These are phyloP conservation scores for Gasterosteus nipponicus DNA, from an alignment of 2,113 vertebrate genomes.

Conservation along the genomic window DNA sequence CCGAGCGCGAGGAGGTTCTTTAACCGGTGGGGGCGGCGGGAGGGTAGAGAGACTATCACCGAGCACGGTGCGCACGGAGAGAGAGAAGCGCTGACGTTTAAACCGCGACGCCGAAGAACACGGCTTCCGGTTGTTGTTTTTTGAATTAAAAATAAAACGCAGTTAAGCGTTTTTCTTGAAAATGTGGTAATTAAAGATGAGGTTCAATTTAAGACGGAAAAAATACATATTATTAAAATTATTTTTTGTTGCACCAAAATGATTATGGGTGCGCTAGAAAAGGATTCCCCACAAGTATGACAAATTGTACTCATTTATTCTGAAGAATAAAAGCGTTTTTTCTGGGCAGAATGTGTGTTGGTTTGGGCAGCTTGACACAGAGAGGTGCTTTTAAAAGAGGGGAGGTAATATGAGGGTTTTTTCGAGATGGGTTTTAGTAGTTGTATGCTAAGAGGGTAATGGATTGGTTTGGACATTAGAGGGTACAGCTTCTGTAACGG, in stretches of 20 bases:
- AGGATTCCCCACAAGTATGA: rapidly evolving
- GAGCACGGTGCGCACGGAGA: not conserved
- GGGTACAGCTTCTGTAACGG: not conserved
- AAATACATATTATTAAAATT: rapidly evolving
- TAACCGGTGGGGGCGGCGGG: constrained; percentile 8
- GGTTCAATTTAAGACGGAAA: not conserved
- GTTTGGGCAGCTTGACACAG: constrained; percentile 27
- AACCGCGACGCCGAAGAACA: not conserved
- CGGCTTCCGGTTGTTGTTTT: not conserved
- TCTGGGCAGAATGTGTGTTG: not conserved
- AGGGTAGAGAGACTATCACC: constrained; percentile 45
- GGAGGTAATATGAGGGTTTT: not conserved
- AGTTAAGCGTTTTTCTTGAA: rapidly evolving
- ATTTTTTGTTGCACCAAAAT: too few species aligned
- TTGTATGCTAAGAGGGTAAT: constrained; percentile 12
- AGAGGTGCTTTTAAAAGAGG: not conserved
- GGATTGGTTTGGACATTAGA: constrained; percentile 8
- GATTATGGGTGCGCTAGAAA: rapidly evolving
- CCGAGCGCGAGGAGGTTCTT: constrained; percentile 24
- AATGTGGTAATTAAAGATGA: not conserved
- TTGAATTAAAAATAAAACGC: constrained; percentile 38
- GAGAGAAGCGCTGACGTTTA: constrained; percentile 7
- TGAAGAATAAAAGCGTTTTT: not conserved
- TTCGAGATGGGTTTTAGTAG: constrained; percentile 22
- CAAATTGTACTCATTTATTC: not conserved